Conservation (phyloP, 2,113 vertebrate genomes). For the Lycocorax pyrrhopterus region DNA sequence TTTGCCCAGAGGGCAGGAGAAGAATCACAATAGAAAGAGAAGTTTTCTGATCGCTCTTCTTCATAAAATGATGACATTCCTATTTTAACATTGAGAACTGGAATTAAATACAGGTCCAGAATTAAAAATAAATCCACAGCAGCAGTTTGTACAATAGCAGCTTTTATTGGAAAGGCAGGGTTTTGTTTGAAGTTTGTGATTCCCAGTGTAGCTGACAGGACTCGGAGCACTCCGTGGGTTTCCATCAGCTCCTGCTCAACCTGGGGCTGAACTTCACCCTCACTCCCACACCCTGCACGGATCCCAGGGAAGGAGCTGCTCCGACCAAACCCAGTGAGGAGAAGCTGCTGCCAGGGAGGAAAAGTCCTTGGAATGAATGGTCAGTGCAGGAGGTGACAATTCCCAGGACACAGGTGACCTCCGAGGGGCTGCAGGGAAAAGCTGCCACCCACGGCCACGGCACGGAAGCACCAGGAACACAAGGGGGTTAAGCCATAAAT, state of each 20-base stretch:
- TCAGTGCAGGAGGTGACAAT: background rate
- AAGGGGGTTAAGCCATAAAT: background rate
- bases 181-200: background rate
- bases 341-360: background rate
- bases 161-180: background rate
- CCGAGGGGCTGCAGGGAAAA: background rate
- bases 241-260: background rate
- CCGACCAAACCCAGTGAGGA: background rate
- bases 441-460: background rate
- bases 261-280: background rate
- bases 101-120: background rate
- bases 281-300: accelerated
- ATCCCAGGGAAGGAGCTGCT: background rate
- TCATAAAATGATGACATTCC: background rate
- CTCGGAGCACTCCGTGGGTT: background rate
- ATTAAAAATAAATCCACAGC: background rate
- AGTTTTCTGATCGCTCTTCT: background rate
- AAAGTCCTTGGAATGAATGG: background rate
- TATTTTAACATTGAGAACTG: background rate
- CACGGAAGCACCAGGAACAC: background rate
- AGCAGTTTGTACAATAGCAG: background rate
- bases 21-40: background rate
- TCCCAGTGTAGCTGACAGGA: background rate
- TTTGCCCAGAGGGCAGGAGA: background rate
- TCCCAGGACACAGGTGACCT: background rate